Conservation (phyloP, 1,140 invertebrate species). For the Druon quercuslanigerum region DNA sequence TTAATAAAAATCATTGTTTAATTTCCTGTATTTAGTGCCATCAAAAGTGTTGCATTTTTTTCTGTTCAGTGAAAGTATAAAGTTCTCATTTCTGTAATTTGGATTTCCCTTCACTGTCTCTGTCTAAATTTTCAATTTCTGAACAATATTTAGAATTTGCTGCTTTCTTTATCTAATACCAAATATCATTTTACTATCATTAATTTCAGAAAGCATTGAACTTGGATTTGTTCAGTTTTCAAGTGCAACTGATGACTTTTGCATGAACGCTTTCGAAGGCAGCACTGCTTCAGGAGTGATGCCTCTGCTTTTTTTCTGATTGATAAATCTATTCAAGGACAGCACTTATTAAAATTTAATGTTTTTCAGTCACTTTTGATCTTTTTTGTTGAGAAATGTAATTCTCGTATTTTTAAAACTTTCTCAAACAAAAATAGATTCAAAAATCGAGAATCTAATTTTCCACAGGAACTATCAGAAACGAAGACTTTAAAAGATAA, state of each 20-base stretch:
- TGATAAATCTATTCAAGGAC: neutral
- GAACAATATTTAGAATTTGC: neutral
- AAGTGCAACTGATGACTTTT: neutral
- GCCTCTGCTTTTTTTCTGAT: neutral
- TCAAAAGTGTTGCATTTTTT: no score
- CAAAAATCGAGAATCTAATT: no score
- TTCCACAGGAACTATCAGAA: no score
- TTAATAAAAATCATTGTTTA: no score
- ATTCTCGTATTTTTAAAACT: no score
- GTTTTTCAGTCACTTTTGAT: neutral
- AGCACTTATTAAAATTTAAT: neutral
- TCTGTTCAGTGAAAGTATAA: no score
- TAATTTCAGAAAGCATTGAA: neutral
- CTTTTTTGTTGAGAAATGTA: neutral
- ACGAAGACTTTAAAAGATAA: no score
- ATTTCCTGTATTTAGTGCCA: no score
- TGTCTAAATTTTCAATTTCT: neutral
- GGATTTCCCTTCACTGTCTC: neutral
- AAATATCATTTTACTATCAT: neutral
- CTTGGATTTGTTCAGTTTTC: neutral
- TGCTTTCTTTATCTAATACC: neutral
- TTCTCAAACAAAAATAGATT: no score
- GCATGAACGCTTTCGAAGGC: slow-evolving; percentile 1
- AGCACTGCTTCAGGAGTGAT: neutral
- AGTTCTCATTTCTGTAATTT: no score